A percentile compares a stretch with the other conserved stretches of the same genome.
These are phyloP conservation scores for Pteromalus puparum DNA, from an alignment of 1,140 invertebrate genomes.

Conservation along the genomic window DNA sequence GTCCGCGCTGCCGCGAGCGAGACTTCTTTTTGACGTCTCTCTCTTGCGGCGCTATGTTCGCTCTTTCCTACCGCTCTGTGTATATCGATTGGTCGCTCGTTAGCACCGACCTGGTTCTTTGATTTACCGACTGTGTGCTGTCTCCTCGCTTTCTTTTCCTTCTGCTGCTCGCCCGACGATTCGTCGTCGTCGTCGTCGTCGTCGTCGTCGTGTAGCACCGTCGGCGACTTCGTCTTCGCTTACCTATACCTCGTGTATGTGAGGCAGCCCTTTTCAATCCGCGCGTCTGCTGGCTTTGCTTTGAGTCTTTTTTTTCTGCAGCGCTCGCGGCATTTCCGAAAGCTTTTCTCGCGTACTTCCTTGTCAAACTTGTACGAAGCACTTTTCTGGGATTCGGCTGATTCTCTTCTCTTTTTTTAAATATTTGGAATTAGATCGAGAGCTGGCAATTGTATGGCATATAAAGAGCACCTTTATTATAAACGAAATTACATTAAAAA, in stretches of 20 bases:
- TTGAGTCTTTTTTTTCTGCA: neutral
- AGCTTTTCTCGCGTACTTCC: neutral
- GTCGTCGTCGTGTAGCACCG: neutral
- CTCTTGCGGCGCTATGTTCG: neutral
- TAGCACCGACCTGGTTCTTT: constrained; percentile 45
- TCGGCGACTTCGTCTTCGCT: too few relatives aligned
- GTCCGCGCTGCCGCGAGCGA: neutral
- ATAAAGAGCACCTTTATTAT: too few relatives aligned
- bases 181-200: neutral
- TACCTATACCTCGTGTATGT: neutral
- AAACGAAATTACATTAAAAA: too few relatives aligned
- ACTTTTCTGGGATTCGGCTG: neutral
- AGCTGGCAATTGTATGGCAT: neutral
- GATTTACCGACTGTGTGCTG: constrained; percentile 20
- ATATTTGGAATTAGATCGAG: neutral
- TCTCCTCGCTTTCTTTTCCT: constrained; percentile 7
- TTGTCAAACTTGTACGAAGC: neutral
- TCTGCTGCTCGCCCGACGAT: neutral
- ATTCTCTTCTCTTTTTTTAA: neutral
- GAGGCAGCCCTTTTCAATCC: neutral
- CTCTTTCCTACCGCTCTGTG: neutral
- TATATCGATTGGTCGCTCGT: constrained; percentile 47
- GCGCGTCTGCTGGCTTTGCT: neutral
- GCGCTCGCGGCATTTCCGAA: neutral
- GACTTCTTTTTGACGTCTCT: constrained; percentile 45